Conservation (phyloP, 2,113 vertebrate genomes). For the Petroica traversi region DNA sequence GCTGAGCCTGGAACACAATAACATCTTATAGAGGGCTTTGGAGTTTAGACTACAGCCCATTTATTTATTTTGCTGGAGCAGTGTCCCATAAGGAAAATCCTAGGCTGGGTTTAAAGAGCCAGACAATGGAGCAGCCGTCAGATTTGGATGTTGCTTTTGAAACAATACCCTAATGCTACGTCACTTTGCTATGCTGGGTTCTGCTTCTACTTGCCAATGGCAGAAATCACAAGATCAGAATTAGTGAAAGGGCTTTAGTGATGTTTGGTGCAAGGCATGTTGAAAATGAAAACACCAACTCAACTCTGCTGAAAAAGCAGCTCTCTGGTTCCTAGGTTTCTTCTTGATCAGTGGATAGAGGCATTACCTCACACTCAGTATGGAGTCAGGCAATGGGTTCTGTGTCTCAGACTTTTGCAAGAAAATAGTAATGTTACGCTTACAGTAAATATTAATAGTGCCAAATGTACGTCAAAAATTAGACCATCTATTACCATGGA, state of each 20-base stretch:
- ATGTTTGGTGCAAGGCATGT: constrained; percentile 36
- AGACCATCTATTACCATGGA: background rate
- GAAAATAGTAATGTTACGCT: background rate
- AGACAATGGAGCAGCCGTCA: constrained; percentile 36
- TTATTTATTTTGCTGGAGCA: constrained; percentile 57
- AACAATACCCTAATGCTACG: constrained; percentile 51
- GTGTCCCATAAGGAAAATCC: constrained; percentile 53
- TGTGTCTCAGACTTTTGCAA: background rate
- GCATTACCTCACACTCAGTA: background rate
- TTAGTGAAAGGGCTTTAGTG: constrained; percentile 14
- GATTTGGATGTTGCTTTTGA: constrained; percentile 63
- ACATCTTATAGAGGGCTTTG: constrained; percentile 52
- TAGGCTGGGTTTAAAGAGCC: constrained; percentile 48
- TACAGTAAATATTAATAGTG: background rate
- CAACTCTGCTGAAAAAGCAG: constrained; percentile 56
- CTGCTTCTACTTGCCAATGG: constrained; percentile 8
- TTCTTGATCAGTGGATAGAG: background rate
- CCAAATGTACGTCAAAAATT: background rate
- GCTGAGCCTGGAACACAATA: constrained; percentile 40
- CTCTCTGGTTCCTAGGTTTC: background rate
- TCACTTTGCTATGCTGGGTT: constrained; percentile 50
- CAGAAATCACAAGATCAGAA: constrained; percentile 62
- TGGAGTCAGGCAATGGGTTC: background rate
- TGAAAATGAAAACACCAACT: constrained; percentile 35
- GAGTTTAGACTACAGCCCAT: constrained; percentile 51